These are phyloP conservation scores for Paramormyrops hopkinsi DNA, from an alignment of 2,797 vertebrate species.

Conservation along the genomic window DNA sequence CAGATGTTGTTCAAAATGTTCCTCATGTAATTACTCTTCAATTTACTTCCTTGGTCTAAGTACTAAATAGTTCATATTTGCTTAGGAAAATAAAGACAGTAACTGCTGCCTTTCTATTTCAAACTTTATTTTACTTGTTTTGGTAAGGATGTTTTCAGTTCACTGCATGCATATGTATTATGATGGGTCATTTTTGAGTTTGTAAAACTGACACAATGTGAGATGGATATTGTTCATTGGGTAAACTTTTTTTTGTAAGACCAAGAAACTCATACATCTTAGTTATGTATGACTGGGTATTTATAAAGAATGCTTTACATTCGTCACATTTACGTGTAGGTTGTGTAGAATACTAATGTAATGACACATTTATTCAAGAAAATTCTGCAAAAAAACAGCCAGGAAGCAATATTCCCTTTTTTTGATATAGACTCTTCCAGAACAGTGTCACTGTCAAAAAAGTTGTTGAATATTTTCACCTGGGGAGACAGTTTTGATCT, in stretches of 20 bases:
- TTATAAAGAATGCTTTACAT: neutral
- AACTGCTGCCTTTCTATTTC: neutral
- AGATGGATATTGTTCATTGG: neutral
- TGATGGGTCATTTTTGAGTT: neutral
- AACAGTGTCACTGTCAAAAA: neutral
- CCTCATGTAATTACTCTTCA: neutral
- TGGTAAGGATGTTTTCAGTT: neutral
- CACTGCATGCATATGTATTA: neutral
- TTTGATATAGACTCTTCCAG: neutral
- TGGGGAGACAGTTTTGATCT: slow-evolving; percentile 3
- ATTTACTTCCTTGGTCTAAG: neutral
- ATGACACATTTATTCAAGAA: neutral
- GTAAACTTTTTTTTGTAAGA: neutral
- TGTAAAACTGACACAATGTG: neutral
- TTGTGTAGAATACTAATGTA: slow-evolving; percentile 2
- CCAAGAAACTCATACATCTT: neutral
- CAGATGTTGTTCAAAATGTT: neutral
- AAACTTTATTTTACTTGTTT: neutral
- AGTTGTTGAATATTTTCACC: neutral
- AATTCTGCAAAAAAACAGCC: neutral
- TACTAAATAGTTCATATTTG: neutral
- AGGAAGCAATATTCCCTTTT: neutral
- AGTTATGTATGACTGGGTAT: neutral
- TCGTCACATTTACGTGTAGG: neutral
- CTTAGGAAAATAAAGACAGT: neutral